Evolutionary conservation across 2,113 vertebrate species (phyloP), one percentile per base, ranked within the genome.

Genomic region (Upupa epops): DNA sequence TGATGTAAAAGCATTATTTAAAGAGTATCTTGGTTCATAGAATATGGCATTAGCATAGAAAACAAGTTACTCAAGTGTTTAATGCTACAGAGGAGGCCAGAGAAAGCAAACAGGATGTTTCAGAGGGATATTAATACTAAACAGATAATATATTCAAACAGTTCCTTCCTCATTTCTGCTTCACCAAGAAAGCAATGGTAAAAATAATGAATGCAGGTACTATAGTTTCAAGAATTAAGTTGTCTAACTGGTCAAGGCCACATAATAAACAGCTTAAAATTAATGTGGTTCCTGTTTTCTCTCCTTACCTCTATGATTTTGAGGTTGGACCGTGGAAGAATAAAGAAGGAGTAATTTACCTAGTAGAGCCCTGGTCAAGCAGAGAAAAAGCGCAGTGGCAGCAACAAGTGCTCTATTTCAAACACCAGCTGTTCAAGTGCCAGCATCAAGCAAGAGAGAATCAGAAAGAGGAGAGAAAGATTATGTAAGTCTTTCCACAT

Each of bases 251-350:
- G 7, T 42, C 17, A 78, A 83, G 76, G 3, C 42, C 74, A 20
- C 13, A 17, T 9, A 34, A 36, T 29, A 9, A 49, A n/a, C 11
- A 32, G 52, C 52, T 54, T 26, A 28, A 77, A 71, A 19, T 40
- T 1, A 51, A 55, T 0, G 3, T 22, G 17, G 29, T 37, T 8
- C 5, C 22, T 0, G 0, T 45, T 64, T 61, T 42, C 11, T 61
- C 46, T 58, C 22, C 28, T n/a, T 69, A n/a, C 25, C 40, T 19
- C 11, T 40, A 15, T 5, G 36, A n/a, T 3, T n/a, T 19, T 14
- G 13, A 36, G 68, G 32, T 0, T n/a, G n/a, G 25, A 25, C 9
- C 34, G 63, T n/a, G 11, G 19, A 54, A 83, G 45, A 9, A 5
- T 22, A 6, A 13, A 21, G 7, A 7, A 18, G 5, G 78, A 8